Evolutionary conservation across 2,888 invertebrate species (phyloP).

Genomic region (Drymonia ruficornis): DNA sequence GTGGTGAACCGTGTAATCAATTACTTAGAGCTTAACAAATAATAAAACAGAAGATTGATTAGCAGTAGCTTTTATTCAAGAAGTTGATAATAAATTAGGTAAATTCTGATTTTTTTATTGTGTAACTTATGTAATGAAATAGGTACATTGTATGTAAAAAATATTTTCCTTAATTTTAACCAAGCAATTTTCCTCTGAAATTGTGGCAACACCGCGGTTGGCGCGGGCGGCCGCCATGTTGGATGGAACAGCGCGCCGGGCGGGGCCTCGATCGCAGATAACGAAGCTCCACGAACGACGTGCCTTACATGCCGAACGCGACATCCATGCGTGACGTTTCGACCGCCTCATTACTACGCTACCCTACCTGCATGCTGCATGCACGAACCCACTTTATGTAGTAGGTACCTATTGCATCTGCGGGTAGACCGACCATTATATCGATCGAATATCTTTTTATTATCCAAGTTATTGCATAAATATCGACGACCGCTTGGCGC

Average conservation of each 20-base stretch:
- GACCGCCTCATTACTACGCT: slow-evolving; percentile 3
- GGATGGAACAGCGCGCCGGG: slow-evolving; percentile 45
- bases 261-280: slow-evolving; percentile 71
- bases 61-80: no score
- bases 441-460: neutral
- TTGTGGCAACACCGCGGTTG: slow-evolving; percentile 30
- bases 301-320: slow-evolving; percentile 22
- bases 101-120: no score
- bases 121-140: no score
- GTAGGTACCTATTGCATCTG: neutral
- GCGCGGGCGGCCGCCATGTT: slow-evolving; percentile 42
- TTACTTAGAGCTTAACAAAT: no score
- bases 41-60: no score
- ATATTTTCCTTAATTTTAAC: neutral
- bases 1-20: no score
- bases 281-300: slow-evolving; percentile 57
- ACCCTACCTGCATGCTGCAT: slow-evolving; percentile 3
- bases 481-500: no score
- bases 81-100: no score
- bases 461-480: no score
- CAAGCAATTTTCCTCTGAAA: neutral
- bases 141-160: no score
- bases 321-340: neutral
- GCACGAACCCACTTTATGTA: neutral
- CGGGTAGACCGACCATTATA: neutral